Evolutionary conservation across 2,797 vertebrate species (phyloP).

Genomic region (Catamblyrhynchus diadema): DNA sequence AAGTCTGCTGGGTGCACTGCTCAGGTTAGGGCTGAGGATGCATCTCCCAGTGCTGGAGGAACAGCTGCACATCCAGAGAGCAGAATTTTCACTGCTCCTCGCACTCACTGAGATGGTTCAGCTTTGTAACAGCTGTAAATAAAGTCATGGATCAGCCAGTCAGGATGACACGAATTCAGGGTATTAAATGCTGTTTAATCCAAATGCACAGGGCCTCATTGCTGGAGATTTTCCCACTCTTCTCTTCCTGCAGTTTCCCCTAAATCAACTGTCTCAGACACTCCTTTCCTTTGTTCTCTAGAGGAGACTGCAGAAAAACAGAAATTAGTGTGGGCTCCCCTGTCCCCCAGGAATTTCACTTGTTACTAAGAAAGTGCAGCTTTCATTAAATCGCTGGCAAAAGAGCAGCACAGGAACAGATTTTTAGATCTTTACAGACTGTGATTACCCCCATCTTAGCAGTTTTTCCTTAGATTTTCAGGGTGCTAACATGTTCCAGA

Average conservation of each 20-base stretch:
- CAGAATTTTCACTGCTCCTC: neutral
- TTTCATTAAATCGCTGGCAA: neutral
- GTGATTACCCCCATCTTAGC: accelerated
- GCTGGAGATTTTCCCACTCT: neutral
- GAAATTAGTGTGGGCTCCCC: neutral
- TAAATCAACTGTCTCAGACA: neutral
- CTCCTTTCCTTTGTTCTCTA: neutral
- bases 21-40: neutral
- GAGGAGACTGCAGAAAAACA: neutral
- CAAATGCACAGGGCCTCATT: neutral
- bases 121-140: neutral
- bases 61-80: neutral
- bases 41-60: neutral
- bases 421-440: neutral
- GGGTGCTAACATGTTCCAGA: accelerated
- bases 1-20: neutral
- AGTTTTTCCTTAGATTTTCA: neutral
- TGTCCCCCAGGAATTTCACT: neutral
- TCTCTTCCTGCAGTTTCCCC: neutral
- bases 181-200: conserved; percentile 20
- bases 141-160: neutral
- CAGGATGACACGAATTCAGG: neutral
- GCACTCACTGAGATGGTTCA: accelerated
- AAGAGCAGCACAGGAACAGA: neutral
- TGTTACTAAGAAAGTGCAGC: neutral